phyloP scores from a whole-genome alignment of 2,888 invertebrate species.

The Sphecodes monilicornis region DNA sequence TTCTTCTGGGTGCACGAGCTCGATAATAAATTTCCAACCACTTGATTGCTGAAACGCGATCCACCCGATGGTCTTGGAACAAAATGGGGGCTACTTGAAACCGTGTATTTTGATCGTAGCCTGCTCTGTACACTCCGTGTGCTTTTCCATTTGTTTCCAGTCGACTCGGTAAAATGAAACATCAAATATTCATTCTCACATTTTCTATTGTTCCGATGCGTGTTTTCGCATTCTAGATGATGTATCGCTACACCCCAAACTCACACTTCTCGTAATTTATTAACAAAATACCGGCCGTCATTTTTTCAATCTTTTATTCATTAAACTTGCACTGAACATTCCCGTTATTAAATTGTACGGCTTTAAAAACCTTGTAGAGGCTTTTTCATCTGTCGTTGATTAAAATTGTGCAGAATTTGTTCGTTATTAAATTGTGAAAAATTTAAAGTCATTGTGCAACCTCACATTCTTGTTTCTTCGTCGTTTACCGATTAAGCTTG shows the following conservation, averaged over 20 bases:
- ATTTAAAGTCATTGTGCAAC: background rate
- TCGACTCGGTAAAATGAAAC: background rate
- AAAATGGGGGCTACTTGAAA: background rate
- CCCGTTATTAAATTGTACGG: background rate
- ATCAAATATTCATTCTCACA: background rate
- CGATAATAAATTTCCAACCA: background rate
- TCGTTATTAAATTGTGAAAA: background rate
- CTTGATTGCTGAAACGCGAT: background rate
- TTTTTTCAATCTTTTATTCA: background rate
- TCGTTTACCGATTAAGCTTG: background rate
- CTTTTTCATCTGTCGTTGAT: background rate
- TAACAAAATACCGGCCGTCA: background rate
- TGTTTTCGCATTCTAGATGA: background rate
- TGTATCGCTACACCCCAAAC: background rate
- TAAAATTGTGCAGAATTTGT: background rate
- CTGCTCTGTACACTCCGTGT: background rate
- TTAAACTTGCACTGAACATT: background rate
- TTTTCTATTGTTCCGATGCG: background rate
- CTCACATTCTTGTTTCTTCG: background rate
- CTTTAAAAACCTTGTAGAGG: background rate
- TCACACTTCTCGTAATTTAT: background rate
- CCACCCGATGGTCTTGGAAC: background rate
- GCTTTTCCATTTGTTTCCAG: background rate
- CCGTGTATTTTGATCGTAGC: background rate
- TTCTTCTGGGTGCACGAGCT: background rate